phyloP scores from a whole-genome alignment of 2,113 vertebrate genomes.

The Dryoscopus gambensis region DNA sequence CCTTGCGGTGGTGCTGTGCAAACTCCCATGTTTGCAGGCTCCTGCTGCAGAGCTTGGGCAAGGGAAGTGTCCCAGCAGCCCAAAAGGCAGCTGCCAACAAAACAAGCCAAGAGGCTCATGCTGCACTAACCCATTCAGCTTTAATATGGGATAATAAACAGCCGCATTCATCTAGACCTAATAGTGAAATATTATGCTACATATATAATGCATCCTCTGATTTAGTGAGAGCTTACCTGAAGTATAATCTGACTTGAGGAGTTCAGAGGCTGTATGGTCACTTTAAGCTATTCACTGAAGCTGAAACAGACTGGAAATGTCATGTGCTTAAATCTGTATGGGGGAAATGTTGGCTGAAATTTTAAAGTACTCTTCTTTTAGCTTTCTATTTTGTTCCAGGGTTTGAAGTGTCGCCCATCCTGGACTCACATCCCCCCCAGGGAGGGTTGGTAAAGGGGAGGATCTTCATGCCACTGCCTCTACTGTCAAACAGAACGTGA shows the following conservation, averaged over 20 bases:
- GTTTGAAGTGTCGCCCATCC: background rate
- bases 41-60: background rate
- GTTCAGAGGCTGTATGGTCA: background rate
- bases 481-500: background rate
- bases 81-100: background rate
- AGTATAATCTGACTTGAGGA: background rate
- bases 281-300: slow-evolving; percentile 22
- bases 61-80: background rate
- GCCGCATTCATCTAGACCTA: background rate
- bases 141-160: background rate
- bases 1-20: background rate
- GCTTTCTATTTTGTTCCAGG: background rate
- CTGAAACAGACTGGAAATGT: slow-evolving; percentile 22
- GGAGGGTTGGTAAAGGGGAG: background rate
- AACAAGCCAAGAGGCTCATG: background rate
- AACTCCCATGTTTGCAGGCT: background rate
- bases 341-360: background rate
- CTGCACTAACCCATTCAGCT: background rate
- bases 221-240: background rate
- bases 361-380: background rate
- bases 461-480: background rate
- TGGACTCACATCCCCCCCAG: background rate
- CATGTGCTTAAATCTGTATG: background rate
- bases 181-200: background rate
- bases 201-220: background rate